Conservation (phyloP, 2,797 vertebrate species). For the Dendrocincla fuliginosa region DNA sequence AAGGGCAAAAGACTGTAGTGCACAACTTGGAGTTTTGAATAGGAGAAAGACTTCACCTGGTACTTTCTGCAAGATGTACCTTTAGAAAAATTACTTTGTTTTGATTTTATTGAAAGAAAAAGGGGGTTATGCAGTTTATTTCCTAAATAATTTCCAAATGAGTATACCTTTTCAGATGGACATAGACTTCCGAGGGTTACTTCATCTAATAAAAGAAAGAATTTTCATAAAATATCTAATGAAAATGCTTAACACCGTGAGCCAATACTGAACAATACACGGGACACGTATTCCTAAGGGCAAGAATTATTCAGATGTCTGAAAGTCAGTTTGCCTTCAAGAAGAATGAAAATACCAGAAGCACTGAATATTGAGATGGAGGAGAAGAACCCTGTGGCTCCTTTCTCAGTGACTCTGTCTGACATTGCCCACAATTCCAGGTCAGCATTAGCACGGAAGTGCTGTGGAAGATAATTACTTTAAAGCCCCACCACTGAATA, state of each 20-base stretch:
- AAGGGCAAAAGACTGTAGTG: neutral
- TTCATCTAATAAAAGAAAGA: neutral
- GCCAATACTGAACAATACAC: neutral
- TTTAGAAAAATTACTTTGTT: neutral
- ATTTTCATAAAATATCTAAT: neutral
- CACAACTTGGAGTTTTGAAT: neutral
- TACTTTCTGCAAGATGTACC: neutral
- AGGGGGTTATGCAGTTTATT: neutral
- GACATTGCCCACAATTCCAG: conserved; percentile 17
- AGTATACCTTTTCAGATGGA: neutral
- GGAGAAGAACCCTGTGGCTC: neutral
- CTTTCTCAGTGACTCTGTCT: neutral
- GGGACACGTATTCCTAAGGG: neutral
- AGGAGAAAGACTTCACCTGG: neutral
- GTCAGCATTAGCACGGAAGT: neutral
- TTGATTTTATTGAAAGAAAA: neutral
- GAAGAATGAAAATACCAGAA: neutral
- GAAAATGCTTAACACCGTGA: neutral
- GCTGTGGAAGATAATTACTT: neutral
- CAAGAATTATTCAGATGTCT: neutral
- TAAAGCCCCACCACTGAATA: neutral
- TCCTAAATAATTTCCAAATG: neutral
- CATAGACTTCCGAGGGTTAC: neutral
- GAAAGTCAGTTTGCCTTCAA: neutral
- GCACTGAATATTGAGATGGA: neutral